Conservation (phyloP, 2,797 vertebrate genomes). For the Chelmon rostratus region DNA sequence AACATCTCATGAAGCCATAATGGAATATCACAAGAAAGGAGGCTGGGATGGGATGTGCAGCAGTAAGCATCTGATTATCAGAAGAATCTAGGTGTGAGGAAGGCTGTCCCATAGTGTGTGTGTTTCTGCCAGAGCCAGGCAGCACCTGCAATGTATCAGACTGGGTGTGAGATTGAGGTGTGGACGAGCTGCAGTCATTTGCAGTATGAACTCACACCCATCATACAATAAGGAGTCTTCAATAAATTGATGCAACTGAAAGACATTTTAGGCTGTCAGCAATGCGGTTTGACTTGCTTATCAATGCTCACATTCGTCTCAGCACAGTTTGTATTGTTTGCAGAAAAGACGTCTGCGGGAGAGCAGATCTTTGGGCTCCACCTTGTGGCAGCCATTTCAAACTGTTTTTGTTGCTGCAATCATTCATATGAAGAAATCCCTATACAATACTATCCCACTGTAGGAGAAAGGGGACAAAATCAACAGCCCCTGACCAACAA, state of each 20-base stretch:
- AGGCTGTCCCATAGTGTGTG: background rate
- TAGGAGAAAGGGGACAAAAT: too few species aligned
- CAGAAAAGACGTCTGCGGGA: background rate
- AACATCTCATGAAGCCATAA: background rate
- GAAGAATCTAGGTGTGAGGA: constrained; percentile 7
- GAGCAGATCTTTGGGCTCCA: constrained; percentile 44
- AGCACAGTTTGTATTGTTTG: background rate
- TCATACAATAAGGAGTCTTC: background rate
- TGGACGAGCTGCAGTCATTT: constrained; percentile 25
- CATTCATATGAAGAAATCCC: too few species aligned
- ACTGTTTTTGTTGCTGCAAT: background rate
- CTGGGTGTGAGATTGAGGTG: constrained; percentile 41
- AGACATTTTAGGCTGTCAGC: constrained; percentile 27
- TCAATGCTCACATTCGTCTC: background rate
- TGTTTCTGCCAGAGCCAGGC: constrained; percentile 15
- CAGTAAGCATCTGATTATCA: background rate
- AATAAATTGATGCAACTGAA: background rate
- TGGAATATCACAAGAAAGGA: background rate
- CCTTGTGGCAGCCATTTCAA: constrained; percentile 51
- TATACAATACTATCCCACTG: too few species aligned
- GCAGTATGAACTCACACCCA: constrained; percentile 29
- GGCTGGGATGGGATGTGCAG: background rate
- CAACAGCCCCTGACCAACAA: too few species aligned
- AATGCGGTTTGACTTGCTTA: constrained; percentile 28
- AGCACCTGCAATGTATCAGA: constrained; percentile 21